Conservation (phyloP, 2,113 vertebrate species). For the Oceanites oceanicus region DNA sequence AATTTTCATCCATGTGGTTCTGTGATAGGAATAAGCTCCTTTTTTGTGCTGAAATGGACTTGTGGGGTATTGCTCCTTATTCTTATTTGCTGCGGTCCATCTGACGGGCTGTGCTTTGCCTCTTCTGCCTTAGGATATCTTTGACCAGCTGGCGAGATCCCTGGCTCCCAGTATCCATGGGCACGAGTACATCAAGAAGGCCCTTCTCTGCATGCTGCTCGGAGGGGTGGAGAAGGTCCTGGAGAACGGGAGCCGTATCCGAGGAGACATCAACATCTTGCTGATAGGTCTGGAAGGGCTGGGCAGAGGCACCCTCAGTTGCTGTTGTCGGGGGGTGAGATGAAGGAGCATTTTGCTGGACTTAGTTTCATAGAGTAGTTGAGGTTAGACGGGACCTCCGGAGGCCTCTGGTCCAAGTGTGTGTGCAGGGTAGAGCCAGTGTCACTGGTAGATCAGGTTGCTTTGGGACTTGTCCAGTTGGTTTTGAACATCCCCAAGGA, state of each 20-base stretch:
- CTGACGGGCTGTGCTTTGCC: fast-evolving
- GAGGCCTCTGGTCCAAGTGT: not conserved
- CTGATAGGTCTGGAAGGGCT: constrained; percentile 83
- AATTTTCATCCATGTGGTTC: not conserved
- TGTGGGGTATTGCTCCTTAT: not conserved
- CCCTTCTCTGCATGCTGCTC: constrained; percentile 93
- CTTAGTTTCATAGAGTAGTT: not conserved
- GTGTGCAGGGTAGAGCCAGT: fast-evolving
- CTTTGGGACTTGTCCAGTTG: not conserved
- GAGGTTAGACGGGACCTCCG: not conserved
- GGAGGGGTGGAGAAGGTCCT: constrained; percentile 94
- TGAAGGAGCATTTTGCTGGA: not conserved
- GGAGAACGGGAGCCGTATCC: constrained; percentile 91
- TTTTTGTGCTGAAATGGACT: not conserved
- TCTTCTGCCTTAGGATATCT: constrained; percentile 80
- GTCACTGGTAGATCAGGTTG: not conserved
- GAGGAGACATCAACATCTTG: constrained; percentile 96
- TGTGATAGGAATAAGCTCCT: not conserved
- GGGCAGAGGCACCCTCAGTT: not conserved
- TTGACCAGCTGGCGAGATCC: constrained; percentile 87
- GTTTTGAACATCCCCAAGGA: not conserved
- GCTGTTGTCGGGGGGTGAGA: fast-evolving
- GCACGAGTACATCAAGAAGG: constrained; percentile 96
- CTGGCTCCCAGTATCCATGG: constrained; percentile 96
- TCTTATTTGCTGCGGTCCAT: not conserved